Evolutionary conservation across 2,888 invertebrate species (phyloP).

Genomic region (Drosophila percnosoma): DNA sequence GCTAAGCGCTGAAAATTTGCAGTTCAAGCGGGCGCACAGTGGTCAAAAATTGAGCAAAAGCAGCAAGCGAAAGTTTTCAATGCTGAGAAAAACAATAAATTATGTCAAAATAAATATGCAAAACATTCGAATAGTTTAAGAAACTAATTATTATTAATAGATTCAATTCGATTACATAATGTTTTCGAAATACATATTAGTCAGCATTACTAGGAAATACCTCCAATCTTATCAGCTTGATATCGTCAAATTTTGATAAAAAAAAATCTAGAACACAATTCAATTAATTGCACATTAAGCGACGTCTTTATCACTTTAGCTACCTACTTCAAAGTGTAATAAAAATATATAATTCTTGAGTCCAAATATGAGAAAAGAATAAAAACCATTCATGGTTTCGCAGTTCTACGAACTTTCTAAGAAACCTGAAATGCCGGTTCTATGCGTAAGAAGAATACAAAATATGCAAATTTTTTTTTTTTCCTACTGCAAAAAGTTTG

Average conservation of each 20-base stretch:
- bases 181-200: neutral
- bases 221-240: constrained; percentile 1
- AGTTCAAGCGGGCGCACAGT: constrained; percentile 58
- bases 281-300: constrained; percentile 11
- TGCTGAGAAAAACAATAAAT: neutral
- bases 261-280: neutral
- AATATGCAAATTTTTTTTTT: constrained; percentile 35
- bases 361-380: neutral
- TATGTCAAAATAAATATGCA: neutral
- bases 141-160: neutral
- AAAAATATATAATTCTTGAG: neutral
- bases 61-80: constrained; percentile 2
- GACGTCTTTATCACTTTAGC: constrained; percentile 1
- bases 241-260: constrained; percentile 1
- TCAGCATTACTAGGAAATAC: neutral
- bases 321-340: neutral
- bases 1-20: constrained; percentile 72
- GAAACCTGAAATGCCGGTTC: constrained; percentile 47
- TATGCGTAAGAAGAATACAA: constrained; percentile 21
- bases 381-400: constrained; percentile 37
- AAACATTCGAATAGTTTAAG: neutral
- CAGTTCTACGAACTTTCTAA: constrained; percentile 51
- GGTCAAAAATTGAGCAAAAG: constrained; percentile 20
- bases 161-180: neutral
- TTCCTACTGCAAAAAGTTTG: constrained; percentile 6